These are phyloP conservation scores for Drosophila gunungcola DNA, from an alignment of 1,140 invertebrate species.

Conservation along the genomic window DNA sequence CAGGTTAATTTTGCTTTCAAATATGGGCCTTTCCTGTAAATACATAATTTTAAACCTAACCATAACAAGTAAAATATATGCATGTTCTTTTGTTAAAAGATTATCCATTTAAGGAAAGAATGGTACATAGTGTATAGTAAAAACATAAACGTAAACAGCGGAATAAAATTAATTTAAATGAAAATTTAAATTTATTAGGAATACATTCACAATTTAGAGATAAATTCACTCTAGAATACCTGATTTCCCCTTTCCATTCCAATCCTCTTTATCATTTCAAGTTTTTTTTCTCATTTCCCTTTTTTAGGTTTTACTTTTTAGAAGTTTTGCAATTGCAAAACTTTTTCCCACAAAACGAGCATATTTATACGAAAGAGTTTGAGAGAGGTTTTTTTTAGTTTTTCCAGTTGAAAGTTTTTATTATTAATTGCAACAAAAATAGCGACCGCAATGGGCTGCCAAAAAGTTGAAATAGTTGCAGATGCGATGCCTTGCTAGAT, in stretches of 20 bases:
- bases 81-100: background rate
- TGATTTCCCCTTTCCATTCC: too few relatives aligned
- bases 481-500: conserved; percentile 41
- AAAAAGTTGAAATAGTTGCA: conserved; percentile 59
- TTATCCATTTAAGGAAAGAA: background rate
- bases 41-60: background rate
- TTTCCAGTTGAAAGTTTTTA: conserved; percentile 32
- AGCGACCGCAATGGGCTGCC: conserved; percentile 63
- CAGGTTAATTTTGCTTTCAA: conserved; percentile 5
- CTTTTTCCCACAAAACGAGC: conserved; percentile 34
- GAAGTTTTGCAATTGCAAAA: conserved; percentile 75
- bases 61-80: background rate
- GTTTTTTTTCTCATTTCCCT: conserved; percentile 21
- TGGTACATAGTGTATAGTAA: too few relatives aligned
- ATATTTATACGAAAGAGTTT: conserved; percentile 13
- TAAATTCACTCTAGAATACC: too few relatives aligned
- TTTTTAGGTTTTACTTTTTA: conserved; percentile 59
- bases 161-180: background rate
- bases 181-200: too few relatives aligned
- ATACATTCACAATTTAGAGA: too few relatives aligned
- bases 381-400: conserved; percentile 10
- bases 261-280: background rate
- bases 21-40: background rate
- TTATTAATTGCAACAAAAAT: conserved; percentile 71
- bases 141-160: too few relatives aligned